Base-by-base conservation (phyloP, 2,797 vertebrate genomes). In the Microctenopoma steveboyesi region DNA sequence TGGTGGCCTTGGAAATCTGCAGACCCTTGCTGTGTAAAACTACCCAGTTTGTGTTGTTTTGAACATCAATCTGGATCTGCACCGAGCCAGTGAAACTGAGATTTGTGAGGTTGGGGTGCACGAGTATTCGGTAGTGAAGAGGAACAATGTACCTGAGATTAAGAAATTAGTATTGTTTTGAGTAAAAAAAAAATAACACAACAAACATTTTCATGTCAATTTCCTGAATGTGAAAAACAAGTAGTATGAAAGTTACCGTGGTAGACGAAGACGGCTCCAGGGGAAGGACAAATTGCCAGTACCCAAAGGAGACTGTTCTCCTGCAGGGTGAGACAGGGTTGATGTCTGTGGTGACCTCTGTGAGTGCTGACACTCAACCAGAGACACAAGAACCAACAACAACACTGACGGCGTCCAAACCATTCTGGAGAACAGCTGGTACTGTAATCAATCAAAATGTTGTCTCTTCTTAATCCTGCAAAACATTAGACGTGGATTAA, bases 31-130 rank as follows among this genome's bases (percentile, higher is more conserved):
- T 94, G 86, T 94, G 92, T 59, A 94, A 81, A 39, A 93, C 92
- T 71, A 93, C 88, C 90, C 91, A 94, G 82, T 93, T 91, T 76
- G 92, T 95, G 66, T 94, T 90, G 83, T 94, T 92, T 64, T 87
- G 90, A 42, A 94, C 75, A 22, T 92, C 89, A 48, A 95, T 86
- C 84, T 93, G 86, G 61, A 94, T 94, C 76, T 78, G 91, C 22
- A 94, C 91, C 4, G 92, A 91, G 39, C 93, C 94, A 2, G 76
- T 90, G 78, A 94, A 94, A 43, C 45, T 88, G 67, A 93, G 78
- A 33, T 74, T 92, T 13, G 86, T 94, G 83, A 94, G 86, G 87
- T 96, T 93, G 57, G 92, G 93, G 79, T 94, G 92, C 74, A 95
- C 82, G 16, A 91, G 62, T 71, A 95, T 86, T 58, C 89, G 86